A percentile compares a stretch with the other conserved stretches of the same genome.
Conservation (phyloP, 2,113 vertebrate genomes). For the Melanerpes formicivorus region DNA sequence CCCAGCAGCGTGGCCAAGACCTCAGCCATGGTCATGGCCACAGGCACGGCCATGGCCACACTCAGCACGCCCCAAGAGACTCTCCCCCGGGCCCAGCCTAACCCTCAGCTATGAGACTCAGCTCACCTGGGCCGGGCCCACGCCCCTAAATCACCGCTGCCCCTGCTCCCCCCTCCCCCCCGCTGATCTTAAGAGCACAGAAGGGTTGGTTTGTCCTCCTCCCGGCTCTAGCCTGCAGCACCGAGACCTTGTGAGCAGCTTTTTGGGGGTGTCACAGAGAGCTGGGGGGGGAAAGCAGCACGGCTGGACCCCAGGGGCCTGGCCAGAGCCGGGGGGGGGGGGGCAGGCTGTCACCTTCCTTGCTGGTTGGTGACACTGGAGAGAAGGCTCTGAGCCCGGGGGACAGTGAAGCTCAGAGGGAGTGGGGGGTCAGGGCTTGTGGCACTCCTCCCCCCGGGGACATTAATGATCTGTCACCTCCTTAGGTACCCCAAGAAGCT, state of each 20-base stretch:
- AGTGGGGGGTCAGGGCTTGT: rapidly evolving
- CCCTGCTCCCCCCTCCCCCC: background rate
- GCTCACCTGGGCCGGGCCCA: background rate
- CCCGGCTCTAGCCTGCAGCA: background rate
- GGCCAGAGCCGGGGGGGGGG: rapidly evolving
- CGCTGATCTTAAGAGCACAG: background rate
- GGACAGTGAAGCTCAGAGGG: rapidly evolving
- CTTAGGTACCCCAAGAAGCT: background rate
- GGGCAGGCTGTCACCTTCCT: background rate
- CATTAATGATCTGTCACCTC: background rate
- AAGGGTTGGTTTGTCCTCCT: background rate
- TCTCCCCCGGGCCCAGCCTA: background rate
- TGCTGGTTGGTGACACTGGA: rapidly evolving
- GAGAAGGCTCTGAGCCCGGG: background rate
- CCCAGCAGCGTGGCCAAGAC: background rate
- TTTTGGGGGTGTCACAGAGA: background rate
- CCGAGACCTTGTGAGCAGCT: rapidly evolving
- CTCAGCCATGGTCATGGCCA: too few species aligned
- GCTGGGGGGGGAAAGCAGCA: background rate
- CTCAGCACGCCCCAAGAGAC: background rate
- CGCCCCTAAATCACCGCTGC: rapidly evolving
- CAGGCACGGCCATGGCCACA: rapidly evolving
- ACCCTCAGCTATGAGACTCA: background rate
- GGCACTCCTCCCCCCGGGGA: background rate
- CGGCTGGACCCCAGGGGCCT: background rate